These are phyloP conservation scores for Sceloporus undulatus DNA, from an alignment of 2,113 vertebrate species.

Conservation along the genomic window DNA sequence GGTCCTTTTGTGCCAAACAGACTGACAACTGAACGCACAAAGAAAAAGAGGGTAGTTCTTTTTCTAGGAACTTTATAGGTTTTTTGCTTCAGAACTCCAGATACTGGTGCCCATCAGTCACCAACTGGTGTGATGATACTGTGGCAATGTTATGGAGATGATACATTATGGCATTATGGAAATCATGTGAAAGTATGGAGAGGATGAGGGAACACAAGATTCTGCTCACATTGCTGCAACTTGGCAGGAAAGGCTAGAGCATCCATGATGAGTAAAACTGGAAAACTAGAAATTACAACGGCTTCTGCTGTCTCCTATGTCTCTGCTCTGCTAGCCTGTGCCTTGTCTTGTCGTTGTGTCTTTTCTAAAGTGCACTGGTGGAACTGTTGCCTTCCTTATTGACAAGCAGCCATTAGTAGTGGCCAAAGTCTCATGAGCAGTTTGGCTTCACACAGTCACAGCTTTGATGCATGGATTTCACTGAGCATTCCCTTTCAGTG, in stretches of 20 bases:
- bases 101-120: neutral
- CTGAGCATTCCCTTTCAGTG: neutral
- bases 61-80: neutral
- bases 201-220: too few species aligned
- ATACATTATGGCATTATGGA: neutral
- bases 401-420: neutral
- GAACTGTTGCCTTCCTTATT: neutral
- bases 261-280: neutral
- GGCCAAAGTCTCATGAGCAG: neutral
- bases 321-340: too few species aligned
- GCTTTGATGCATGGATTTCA: neutral
- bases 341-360: neutral
- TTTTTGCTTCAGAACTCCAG: neutral
- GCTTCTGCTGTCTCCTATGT: neutral
- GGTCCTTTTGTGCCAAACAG: neutral
- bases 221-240: too few species aligned
- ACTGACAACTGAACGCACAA: neutral
- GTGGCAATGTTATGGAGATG: neutral
- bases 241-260: too few species aligned
- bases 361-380: neutral
- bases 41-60: neutral
- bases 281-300: neutral
- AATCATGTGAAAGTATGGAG: too few species aligned
- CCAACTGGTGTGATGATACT: neutral
- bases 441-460: neutral